These are phyloP conservation scores for Sebastes vulpes DNA, from an alignment of 2,797 vertebrate species.

Conservation along the genomic window DNA sequence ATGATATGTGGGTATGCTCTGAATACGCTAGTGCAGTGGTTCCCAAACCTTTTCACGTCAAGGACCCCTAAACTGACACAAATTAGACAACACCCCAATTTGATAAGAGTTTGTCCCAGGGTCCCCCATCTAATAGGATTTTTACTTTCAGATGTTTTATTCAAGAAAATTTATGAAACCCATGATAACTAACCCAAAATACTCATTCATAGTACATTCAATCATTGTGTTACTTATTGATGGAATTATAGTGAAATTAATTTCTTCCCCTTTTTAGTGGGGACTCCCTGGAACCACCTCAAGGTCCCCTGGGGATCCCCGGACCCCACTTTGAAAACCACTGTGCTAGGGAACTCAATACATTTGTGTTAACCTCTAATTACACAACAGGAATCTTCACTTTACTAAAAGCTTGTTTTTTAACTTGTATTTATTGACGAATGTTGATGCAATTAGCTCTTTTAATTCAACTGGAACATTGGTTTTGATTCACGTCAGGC, in stretches of 20 bases:
- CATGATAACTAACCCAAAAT: not conserved
- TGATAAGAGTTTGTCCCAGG: too few species aligned
- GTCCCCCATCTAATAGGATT: too few species aligned
- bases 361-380: not conserved
- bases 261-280: not conserved
- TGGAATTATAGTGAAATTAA: not conserved
- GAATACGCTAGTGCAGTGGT: not conserved
- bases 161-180: not conserved
- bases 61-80: too few species aligned
- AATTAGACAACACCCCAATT: too few species aligned
- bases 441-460: not conserved
- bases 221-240: not conserved
- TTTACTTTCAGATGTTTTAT: not conserved
- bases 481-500: not conserved
- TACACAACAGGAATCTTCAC: not conserved
- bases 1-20: not conserved
- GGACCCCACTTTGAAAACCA: not conserved
- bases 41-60: not conserved
- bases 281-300: not conserved
- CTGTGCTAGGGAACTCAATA: not conserved
- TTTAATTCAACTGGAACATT: not conserved
- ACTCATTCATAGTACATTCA: not conserved
- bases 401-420: not conserved
- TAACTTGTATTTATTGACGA: not conserved
- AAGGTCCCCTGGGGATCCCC: not conserved